These are phyloP conservation scores for Coptotermes formosanus DNA, from an alignment of 1,140 invertebrate genomes.

Conservation along the genomic window DNA sequence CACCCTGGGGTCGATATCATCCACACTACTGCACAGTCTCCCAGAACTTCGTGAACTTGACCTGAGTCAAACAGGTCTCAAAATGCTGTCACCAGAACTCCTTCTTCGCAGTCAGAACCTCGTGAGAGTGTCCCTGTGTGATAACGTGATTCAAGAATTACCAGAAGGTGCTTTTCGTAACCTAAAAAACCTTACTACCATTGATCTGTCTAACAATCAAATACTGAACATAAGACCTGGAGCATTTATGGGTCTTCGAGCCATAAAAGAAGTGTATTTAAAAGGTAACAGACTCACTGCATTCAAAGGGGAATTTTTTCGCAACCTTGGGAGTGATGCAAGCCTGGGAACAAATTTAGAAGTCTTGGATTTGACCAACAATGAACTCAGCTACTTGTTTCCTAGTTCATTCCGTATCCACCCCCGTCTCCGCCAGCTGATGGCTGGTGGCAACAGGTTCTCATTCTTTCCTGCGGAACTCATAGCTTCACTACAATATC, in stretches of 20 bases:
- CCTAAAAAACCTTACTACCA: conserved; percentile 64
- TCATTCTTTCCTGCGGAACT: conserved; percentile 80
- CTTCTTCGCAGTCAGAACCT: conserved; percentile 66
- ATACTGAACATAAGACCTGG: conserved; percentile 72
- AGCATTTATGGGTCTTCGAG: conserved; percentile 66
- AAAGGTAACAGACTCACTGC: conserved; percentile 69
- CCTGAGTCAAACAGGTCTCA: conserved; percentile 68
- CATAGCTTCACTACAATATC: conserved; percentile 68
- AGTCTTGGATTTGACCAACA: conserved; percentile 70
- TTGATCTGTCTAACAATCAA: conserved; percentile 73
- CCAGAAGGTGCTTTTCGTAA: conserved; percentile 70
- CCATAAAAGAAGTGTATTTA: conserved; percentile 64
- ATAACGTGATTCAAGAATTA: conserved; percentile 69
- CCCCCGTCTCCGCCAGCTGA: conserved; percentile 65
- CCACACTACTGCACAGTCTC: conserved; percentile 59
- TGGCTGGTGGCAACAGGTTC: conserved; percentile 71
- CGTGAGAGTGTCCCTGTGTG: conserved; percentile 61
- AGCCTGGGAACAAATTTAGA: conserved; percentile 59
- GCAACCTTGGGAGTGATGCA: conserved; percentile 45
- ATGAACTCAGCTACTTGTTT: conserved; percentile 74
- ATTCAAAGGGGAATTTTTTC: conserved; percentile 78
- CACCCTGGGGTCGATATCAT: conserved; percentile 60
- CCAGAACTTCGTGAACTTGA: conserved; percentile 65
- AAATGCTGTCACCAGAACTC: conserved; percentile 66
- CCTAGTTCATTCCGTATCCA: conserved; percentile 81